Base-by-base conservation (phyloP, 2,113 vertebrate genomes). In the Haemorhous mexicanus region DNA sequence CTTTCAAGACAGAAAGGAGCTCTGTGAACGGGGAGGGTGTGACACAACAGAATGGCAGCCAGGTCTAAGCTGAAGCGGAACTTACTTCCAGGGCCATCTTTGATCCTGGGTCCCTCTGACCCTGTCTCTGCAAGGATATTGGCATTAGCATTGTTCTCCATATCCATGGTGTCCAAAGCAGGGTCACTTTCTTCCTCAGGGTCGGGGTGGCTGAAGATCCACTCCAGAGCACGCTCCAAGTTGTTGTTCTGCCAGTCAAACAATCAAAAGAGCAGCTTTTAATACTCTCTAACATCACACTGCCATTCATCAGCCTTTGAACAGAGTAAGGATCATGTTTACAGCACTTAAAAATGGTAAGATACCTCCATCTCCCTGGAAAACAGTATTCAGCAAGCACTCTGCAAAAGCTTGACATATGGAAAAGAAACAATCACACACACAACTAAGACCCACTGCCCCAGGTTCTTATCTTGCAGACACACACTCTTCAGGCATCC, bases 61-160 rank as follows among this genome's bases (percentile, higher is more conserved):
- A 55, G 59, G 33, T 70, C 30, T 61, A 53, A 59, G 41, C 17
- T 62, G n/a, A 56, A 67, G 32, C 21, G 67, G 49, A 89, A 98
- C 99, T 99, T 98, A 99, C 99, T 98, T 98, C 99, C 99, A 61
- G 99, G 98, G 74, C 99, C 99, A 13, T 99, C 99, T 98, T 98
- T 99, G 96, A 99, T 96, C 87, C 98, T 97, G 11, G 99, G 99
- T 56, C 99, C 99, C 46, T 98, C 97, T 0, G 97, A 95, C 26
- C 98, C 99, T 73, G 98, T 97, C 87, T 99, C 98, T 74, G 98
- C 98, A 56, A 99, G 98, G 69, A 99, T 97, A 21, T 98, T 99
- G 44, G 98, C 98, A 56, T 98, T 99, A 93, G 98, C 97, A 3
- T 98, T 98, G 89, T 99, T 99, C 95, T 99, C 99, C 32, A 98